phyloP scores from a whole-genome alignment of 2,113 vertebrate species.

The Terrapene triunguis region DNA sequence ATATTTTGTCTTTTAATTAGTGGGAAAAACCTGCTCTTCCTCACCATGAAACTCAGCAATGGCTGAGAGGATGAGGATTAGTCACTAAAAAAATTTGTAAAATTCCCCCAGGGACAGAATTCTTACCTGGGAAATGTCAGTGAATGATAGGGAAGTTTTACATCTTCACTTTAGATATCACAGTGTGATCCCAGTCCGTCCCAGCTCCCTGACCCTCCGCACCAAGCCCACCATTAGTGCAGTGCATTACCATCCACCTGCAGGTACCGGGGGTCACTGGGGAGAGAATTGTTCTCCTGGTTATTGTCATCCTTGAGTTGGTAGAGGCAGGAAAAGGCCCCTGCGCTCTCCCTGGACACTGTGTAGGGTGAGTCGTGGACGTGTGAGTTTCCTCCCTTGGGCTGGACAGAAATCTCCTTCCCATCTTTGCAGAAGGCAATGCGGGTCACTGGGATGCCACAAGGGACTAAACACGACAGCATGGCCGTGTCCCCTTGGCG shows the following conservation, averaged over 20 bases:
- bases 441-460: not conserved
- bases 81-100: no score
- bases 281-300: not conserved
- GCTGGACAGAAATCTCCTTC: not conserved
- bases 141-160: not conserved
- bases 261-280: not conserved
- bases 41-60: not conserved
- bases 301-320: not conserved
- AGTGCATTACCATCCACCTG: not conserved
- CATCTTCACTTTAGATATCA: not conserved
- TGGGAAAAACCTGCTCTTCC: not conserved
- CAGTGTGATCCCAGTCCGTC: not conserved
- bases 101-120: not conserved
- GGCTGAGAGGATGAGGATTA: no score
- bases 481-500: not conserved
- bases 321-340: not conserved
- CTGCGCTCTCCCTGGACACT: not conserved
- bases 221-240: no score
- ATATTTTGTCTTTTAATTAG: not conserved
- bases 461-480: not conserved
- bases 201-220: not conserved
- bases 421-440: no score
- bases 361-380: not conserved
- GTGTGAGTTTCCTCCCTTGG: not conserved
- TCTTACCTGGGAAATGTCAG: not conserved